Percentiles rank a stretch among this genome's conserved stretches.
phyloP scores from a whole-genome alignment of 23 tunicate species.

The Corella eumyota region DNA sequence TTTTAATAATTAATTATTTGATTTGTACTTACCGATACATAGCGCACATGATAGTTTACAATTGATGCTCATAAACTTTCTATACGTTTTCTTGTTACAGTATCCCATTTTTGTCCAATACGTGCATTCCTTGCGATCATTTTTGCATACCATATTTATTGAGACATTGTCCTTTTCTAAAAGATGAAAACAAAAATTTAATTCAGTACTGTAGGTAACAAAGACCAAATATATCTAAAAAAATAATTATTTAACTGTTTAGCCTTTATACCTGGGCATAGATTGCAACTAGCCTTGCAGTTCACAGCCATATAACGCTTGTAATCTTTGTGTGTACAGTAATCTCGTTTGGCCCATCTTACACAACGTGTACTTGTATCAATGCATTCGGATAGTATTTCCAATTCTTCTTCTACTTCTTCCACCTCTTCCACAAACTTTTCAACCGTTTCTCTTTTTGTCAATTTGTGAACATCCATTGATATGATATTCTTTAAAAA shows the following conservation, averaged over 20 bases:
- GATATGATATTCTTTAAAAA: no score
- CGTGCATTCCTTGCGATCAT: constrained; percentile 22
- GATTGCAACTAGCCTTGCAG: constrained; percentile 47
- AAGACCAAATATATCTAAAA: no score
- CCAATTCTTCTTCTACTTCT: not conserved
- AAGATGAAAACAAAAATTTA: no score
- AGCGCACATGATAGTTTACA: constrained; percentile 42
- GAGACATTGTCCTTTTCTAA: no score
- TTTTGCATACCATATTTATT: constrained; percentile 7
- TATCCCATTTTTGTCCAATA: constrained; percentile 35
- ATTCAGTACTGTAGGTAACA: no score
- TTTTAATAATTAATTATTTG: not conserved
- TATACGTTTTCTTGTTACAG: constrained; percentile 29
- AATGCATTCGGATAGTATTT: not conserved
- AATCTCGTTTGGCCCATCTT: constrained; percentile 35
- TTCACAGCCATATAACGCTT: constrained; percentile 37
- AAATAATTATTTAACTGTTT: no score
- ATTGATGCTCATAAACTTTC: constrained; percentile 33
- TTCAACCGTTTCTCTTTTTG: no score
- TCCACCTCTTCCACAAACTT: no score
- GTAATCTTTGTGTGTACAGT: constrained; percentile 30
- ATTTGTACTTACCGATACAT: constrained; percentile 28
- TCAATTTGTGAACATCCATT: no score
- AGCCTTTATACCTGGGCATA: constrained; percentile 41
- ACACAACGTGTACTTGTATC: constrained; percentile 29